phyloP scores from a whole-genome alignment of 2,888 invertebrate species.

The Galerucella nymphaeae region DNA sequence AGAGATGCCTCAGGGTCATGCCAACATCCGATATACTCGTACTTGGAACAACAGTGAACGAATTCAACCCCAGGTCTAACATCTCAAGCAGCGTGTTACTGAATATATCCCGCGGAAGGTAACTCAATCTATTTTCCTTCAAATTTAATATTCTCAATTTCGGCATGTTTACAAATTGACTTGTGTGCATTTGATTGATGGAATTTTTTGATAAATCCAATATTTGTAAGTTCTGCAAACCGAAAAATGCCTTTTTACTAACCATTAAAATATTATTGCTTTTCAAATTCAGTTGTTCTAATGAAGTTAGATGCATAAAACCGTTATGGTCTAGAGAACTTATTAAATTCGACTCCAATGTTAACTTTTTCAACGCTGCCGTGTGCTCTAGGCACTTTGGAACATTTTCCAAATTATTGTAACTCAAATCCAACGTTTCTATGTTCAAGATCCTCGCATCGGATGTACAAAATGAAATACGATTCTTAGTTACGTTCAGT shows the following conservation, averaged over 20 bases:
- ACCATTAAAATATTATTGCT: slow-evolving; percentile 79
- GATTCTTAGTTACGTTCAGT: slow-evolving; percentile 82
- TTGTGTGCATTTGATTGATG: slow-evolving; percentile 80
- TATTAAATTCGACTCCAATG: slow-evolving; percentile 81
- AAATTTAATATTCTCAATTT: slow-evolving; percentile 80
- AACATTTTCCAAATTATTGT: slow-evolving; percentile 74
- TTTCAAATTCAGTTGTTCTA: slow-evolving; percentile 80
- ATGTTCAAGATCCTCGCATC: slow-evolving; percentile 70
- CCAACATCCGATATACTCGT: slow-evolving; percentile 82
- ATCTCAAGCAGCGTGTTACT: slow-evolving; percentile 83
- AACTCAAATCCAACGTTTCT: slow-evolving; percentile 77
- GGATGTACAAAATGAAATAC: slow-evolving; percentile 65
- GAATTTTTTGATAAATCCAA: slow-evolving; percentile 83
- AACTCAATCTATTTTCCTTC: slow-evolving; percentile 77
- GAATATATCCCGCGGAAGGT: slow-evolving; percentile 82
- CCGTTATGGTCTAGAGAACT: slow-evolving; percentile 77
- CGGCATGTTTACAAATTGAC: slow-evolving; percentile 82
- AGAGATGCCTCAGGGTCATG: slow-evolving; percentile 80
- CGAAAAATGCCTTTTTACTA: slow-evolving; percentile 81
- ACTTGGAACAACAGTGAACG: slow-evolving; percentile 82
- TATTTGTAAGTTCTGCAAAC: slow-evolving; percentile 79
- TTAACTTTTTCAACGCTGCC: slow-evolving; percentile 75
- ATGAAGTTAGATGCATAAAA: slow-evolving; percentile 75
- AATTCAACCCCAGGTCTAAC: slow-evolving; percentile 82
- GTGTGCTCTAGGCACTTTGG: slow-evolving; percentile 76